Evolutionary conservation across 2,113 vertebrate genomes (phyloP), one percentile per base, ranked within the genome.

Genomic region (Dipodomys merriami): DNA sequence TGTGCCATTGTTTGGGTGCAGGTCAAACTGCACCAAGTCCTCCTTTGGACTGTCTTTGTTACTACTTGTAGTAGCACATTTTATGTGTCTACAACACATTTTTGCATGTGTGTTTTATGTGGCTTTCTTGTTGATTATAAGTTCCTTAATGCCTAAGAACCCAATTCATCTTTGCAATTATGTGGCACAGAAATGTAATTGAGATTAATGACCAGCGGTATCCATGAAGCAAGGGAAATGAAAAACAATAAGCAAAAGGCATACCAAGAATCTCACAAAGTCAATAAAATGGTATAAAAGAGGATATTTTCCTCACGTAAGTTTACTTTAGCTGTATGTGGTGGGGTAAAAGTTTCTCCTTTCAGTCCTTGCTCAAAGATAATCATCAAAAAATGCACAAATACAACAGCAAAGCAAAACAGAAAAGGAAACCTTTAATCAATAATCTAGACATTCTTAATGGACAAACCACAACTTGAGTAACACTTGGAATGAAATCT

Each of bases 101-200:
- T n/a, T 18, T 46, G 23, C 8, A 57, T 88, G 88, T 71, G 25
- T 83, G 85, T 79, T 87, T 76, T 39, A 62, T 33, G n/a, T 68
- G 62, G 9, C 7, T 77, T 60, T 53, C 35, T 64, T 84, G 20
- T 79, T 46, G 68, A 68, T 68, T 76, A 44, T 77, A 71, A 71
- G 65, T 49, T 94, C 79, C 35, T 77, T 53, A 33, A 35, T 20
- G 25, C 12, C 27, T 73, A 62, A 84, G 62, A 64, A 78, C 2
- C 35, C 49, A 90, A 81, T 94, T 90, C 53, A 91, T 90, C 85
- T 93, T 73, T 94, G 85, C 78, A 69, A 73, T 11, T 72, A 39
- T n/a, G 44, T 64, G 35, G 53, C 53, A 90, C 80, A 86, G 76
- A 91, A 73, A 57, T 23, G 4, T 57, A 68, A 86, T 94, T 89